Evolutionary conservation across 2,888 invertebrate genomes (phyloP), one percentile per base, ranked within the genome.

Genomic region (Drosophila meridionalis): DNA sequence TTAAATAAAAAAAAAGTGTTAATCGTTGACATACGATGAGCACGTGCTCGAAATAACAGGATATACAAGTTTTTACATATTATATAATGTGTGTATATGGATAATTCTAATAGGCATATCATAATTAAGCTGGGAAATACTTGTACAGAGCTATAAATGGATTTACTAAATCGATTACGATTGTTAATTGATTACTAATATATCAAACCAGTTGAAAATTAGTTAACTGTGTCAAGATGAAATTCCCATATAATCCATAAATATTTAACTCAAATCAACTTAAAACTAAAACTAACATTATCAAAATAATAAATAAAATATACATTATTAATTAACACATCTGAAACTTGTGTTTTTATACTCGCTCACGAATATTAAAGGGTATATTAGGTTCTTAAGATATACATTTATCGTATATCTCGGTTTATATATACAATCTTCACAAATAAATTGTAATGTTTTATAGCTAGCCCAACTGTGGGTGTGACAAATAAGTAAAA

Each of bases 321-420:
- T 76, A 74, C 73, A 69, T 57, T 40, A 42, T 45, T 48, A 64
- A 69, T 84, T 87, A 84, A 47, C 82, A 82, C 61, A 55, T 57
- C 55, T 68, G 56, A 48, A 61, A 34, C 45, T 11, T 26, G 26
- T 26, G 26, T 11, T 26, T 26, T 11, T 3, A 47, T 86, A 66
- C 63, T 73, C 68, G 48, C 8, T n/a, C 9, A 14, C 3, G 20
- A 28, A 14, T 30, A 30, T 11, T 1, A 14, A 42, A 3, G 42
- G n/a, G 42, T 42, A 42, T 42, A 42, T 42, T 36, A 0, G 36
- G 32, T 20, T 20, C 20, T 20, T 20, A 20, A 20, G 20, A 20
- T 20, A 20, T 20, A 20, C 20, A 20, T 20, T 20, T 20, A 20
- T 20, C 20, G 20, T 20, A 20, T 20, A 1, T 20, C 20, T 20